Conservation (phyloP, 1,140 invertebrate species). For the Rhopalosiphum padi region DNA sequence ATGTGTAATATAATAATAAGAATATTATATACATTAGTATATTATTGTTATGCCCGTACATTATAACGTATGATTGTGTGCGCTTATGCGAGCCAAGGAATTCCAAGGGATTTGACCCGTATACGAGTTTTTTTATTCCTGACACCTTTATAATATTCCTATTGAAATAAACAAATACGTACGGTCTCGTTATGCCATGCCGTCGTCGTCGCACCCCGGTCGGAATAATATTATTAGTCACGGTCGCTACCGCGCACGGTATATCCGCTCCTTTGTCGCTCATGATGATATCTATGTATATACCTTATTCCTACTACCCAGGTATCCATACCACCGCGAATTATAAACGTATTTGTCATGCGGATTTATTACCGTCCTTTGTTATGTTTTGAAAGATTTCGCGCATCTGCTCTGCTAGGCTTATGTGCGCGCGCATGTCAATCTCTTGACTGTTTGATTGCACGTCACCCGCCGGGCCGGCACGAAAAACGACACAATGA, state of each 20-base stretch:
- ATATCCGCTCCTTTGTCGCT: constrained; percentile 47
- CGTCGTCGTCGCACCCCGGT: background rate
- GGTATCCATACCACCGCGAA: background rate
- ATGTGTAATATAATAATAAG: background rate
- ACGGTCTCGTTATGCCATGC: constrained; percentile 14
- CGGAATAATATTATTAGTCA: constrained; percentile 56
- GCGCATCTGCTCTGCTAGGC: constrained; percentile 26
- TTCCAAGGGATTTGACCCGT: constrained; percentile 54
- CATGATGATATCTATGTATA: background rate
- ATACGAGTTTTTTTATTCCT: constrained; percentile 23
- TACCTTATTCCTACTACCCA: background rate
- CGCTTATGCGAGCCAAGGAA: background rate
- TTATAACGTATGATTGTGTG: background rate
- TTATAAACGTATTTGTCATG: constrained; percentile 55
- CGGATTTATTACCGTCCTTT: constrained; percentile 46
- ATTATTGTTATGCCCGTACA: background rate
- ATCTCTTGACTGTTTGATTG: background rate
- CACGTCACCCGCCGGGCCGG: background rate
- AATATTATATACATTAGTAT: background rate
- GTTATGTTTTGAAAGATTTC: constrained; percentile 32
- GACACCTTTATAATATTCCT: constrained; percentile 35
- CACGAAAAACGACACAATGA: constrained; percentile 19
- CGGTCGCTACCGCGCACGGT: constrained; percentile 15
- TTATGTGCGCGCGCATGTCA: background rate
- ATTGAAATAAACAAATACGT: constrained; percentile 50